Conservation (phyloP, 2,888 invertebrate species). For the Brenthis hecate region DNA sequence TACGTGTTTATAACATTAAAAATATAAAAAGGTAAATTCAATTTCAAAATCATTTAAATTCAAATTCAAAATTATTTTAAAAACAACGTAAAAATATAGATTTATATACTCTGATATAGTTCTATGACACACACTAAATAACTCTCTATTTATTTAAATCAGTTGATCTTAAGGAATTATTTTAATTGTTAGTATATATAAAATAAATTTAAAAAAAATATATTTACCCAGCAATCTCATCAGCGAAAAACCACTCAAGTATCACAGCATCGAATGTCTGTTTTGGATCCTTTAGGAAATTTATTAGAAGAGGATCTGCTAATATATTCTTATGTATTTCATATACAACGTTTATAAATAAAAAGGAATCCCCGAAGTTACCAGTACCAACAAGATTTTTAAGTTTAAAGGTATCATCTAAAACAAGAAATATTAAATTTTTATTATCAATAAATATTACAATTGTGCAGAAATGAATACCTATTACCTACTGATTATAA, state of each 20-base stretch:
- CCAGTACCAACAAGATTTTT: constrained; percentile 53
- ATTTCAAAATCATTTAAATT: too few relatives aligned
- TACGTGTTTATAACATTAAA: background rate
- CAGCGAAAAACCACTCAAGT: constrained; percentile 62
- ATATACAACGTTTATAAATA: constrained; percentile 48
- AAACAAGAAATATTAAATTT: background rate
- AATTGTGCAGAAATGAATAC: too few relatives aligned
- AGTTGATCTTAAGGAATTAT: too few relatives aligned
- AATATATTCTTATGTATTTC: constrained; percentile 48
- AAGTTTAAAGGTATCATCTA: constrained; percentile 54
- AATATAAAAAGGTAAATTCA: too few relatives aligned
- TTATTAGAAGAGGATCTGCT: constrained; percentile 45
- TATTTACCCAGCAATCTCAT: constrained; percentile 53
- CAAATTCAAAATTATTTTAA: too few relatives aligned
- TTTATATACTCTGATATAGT: too few relatives aligned
- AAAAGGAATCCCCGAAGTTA: constrained; percentile 48
- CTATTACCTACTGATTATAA: too few relatives aligned
- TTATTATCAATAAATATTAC: background rate
- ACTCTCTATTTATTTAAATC: too few relatives aligned
- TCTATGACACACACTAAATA: too few relatives aligned
- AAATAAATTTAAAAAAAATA: background rate
- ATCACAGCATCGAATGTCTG: constrained; percentile 60
- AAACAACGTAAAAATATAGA: too few relatives aligned
- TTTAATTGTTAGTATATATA: background rate
- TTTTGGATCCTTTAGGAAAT: constrained; percentile 53